These are phyloP conservation scores for Thaumetopoea pityocampa DNA, from an alignment of 1,140 invertebrate species.

Conservation along the genomic window DNA sequence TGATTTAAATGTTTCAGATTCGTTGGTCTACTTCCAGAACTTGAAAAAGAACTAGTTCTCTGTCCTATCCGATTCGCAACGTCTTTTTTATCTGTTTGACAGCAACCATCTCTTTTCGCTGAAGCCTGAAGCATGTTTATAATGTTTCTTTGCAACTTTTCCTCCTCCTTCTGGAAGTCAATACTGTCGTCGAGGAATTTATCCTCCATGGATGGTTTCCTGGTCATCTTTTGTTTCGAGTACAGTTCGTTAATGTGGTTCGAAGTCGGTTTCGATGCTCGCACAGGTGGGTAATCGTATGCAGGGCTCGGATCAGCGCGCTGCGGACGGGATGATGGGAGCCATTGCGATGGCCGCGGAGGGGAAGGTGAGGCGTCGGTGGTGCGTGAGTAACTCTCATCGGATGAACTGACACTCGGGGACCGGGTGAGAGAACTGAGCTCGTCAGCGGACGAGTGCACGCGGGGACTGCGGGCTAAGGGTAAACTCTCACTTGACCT, in stretches of 20 bases:
- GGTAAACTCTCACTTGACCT: slow-evolving; percentile 81
- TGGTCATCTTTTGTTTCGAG: slow-evolving; percentile 62
- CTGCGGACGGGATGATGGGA: slow-evolving; percentile 74
- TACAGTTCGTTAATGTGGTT: slow-evolving; percentile 56
- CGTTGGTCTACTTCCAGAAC: slow-evolving; percentile 66
- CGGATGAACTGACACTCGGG: slow-evolving; percentile 86
- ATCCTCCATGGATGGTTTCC: slow-evolving; percentile 61
- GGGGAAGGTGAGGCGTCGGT: slow-evolving; percentile 79
- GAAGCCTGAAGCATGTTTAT: slow-evolving; percentile 72
- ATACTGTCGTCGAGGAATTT: slow-evolving; percentile 56
- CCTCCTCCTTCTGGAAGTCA: slow-evolving; percentile 69
- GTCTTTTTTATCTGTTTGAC: slow-evolving; percentile 80
- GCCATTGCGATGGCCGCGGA: slow-evolving; percentile 78
- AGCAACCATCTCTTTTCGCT: slow-evolving; percentile 78
- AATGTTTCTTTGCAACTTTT: slow-evolving; percentile 68
- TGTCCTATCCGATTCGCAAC: slow-evolving; percentile 53
- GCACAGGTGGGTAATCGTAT: slow-evolving; percentile 60
- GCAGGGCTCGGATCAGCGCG: slow-evolving; percentile 34
- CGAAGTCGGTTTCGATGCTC: slow-evolving; percentile 47
- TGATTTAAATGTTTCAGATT: slow-evolving; percentile 72
- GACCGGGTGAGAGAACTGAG: slow-evolving; percentile 86
- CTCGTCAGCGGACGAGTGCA: slow-evolving; percentile 88
- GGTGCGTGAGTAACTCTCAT: slow-evolving; percentile 87
- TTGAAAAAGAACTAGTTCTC: slow-evolving; percentile 69
- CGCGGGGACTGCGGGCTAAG: slow-evolving; percentile 73